These are phyloP conservation scores for Bombus superbus DNA, from an alignment of 1,140 invertebrate genomes.

Conservation along the genomic window DNA sequence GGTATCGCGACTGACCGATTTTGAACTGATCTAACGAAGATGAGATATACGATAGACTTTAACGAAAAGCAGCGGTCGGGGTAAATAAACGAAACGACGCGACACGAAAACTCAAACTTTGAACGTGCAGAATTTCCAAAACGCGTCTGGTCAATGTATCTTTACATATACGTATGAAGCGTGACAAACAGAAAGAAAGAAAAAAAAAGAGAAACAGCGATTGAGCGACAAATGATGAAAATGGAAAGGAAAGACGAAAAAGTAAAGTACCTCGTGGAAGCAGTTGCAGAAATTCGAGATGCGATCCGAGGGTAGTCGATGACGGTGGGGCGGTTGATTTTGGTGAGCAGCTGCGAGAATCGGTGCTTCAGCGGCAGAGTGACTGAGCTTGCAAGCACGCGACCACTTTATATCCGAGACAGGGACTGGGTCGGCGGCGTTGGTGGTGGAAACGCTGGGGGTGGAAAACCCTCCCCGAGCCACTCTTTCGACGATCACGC, in stretches of 20 bases:
- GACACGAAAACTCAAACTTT: too few species aligned
- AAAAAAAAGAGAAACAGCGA: background rate
- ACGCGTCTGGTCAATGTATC: too few species aligned
- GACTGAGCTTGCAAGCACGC: constrained; percentile 79
- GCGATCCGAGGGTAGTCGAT: background rate
- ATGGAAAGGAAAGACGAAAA: background rate
- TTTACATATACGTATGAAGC: too few species aligned
- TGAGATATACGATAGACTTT: too few species aligned
- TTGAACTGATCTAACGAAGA: too few species aligned
- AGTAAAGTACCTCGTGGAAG: background rate
- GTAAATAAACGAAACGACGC: too few species aligned
- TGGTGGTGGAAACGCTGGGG: constrained; percentile 50
- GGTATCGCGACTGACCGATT: too few species aligned
- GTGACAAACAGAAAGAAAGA: too few species aligned
- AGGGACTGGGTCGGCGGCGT: constrained; percentile 51
- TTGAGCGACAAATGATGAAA: background rate
- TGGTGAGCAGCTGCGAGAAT: constrained; percentile 33
- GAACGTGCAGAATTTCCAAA: too few species aligned
- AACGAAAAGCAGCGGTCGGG: too few species aligned
- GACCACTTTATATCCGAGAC: constrained; percentile 79
- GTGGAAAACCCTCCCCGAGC: constrained; percentile 34
- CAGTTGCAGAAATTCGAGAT: background rate
- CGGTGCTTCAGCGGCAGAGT: constrained; percentile 71
- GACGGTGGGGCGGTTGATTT: constrained; percentile 4
- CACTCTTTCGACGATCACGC: constrained; percentile 35